A percentile compares a stretch with the other conserved stretches of the same genome.
These are phyloP conservation scores for Trachelus iudaicus DNA, from an alignment of 2,888 invertebrate genomes.

Conservation along the genomic window DNA sequence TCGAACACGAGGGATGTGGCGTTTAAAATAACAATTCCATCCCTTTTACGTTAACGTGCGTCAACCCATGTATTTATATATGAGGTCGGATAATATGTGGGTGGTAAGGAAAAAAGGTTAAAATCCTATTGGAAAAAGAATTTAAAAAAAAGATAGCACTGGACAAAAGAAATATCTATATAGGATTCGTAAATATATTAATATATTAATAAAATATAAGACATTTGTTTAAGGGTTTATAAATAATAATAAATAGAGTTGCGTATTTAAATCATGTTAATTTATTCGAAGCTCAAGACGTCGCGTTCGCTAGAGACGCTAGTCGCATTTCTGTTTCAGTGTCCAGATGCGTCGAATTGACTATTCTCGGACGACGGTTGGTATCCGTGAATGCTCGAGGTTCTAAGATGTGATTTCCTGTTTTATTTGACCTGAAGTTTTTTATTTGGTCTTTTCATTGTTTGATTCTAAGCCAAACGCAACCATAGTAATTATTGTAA, in stretches of 20 bases:
- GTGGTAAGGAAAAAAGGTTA: neutral
- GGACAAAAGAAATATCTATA: neutral
- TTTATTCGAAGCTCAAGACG: neutral
- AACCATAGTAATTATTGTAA: neutral
- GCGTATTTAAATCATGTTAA: neutral
- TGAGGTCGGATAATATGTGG: neutral
- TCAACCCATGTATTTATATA: neutral
- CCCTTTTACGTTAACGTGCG: constrained; percentile 4
- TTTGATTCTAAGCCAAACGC: neutral
- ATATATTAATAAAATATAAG: neutral
- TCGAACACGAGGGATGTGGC: constrained; percentile 21
- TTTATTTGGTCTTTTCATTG: neutral
- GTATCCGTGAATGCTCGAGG: neutral
- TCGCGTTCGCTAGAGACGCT: neutral
- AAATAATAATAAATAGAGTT: neutral
- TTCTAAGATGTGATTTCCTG: neutral
- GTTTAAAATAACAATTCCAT: constrained; percentile 37
- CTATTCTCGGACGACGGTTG: neutral
- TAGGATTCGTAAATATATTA: neutral
- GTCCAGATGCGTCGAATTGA: neutral
- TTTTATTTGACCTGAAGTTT: neutral
- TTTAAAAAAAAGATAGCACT: neutral
- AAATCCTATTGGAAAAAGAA: neutral
- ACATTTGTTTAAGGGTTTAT: neutral
- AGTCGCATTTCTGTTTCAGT: neutral